Evolutionary conservation across 2,113 vertebrate species (phyloP), one percentile per base, ranked within the genome.

Genomic region (Aleadryas rufinucha): DNA sequence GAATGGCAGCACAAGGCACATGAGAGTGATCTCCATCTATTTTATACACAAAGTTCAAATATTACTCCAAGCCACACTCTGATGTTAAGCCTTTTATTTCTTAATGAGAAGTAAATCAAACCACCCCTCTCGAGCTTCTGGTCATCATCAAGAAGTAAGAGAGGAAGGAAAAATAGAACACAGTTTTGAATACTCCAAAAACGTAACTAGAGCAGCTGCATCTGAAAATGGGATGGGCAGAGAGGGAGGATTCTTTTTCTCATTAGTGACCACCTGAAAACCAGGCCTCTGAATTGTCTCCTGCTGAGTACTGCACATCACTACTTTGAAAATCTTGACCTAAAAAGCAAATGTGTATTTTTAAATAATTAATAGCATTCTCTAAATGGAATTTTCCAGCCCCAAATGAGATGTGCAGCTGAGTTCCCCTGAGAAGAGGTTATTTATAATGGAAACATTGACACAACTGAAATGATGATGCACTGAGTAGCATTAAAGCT

Each of bases 311-410:
- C 6, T 56, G 56, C 49, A 84, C 61, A 89, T 75, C 72, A 53
- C 64, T 74, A 6, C 77, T 87, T 75, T n/a, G 11, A 87, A 92
- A 96, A 95, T 91, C 61, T 69, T 95, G 91, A 95, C 95, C 91
- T 96, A 95, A 89, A 96, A 95, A 92, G 69, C 53, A 95, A 95
- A 93, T 57, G 66, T 82, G 70, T 80, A 78, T 95, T 89, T 94
- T 80, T 85, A 89, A 96, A 97, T 94, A 95, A 95, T 95, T 95
- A 95, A 92, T 87, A 78, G 31, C 69, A 89, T 94, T 78, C 74
- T 89, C 84, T 78, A 92, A 95, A 87, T 85, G 84, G 93, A 96
- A 95, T 93, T 96, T 97, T 95, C 93, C 91, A 95, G 69, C 74
- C 78, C 74, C 92, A 95, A 87, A 94, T 11, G 27, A 87, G 82